These are phyloP conservation scores for Bombus superbus DNA, from an alignment of 1,140 invertebrate genomes.

Conservation along the genomic window DNA sequence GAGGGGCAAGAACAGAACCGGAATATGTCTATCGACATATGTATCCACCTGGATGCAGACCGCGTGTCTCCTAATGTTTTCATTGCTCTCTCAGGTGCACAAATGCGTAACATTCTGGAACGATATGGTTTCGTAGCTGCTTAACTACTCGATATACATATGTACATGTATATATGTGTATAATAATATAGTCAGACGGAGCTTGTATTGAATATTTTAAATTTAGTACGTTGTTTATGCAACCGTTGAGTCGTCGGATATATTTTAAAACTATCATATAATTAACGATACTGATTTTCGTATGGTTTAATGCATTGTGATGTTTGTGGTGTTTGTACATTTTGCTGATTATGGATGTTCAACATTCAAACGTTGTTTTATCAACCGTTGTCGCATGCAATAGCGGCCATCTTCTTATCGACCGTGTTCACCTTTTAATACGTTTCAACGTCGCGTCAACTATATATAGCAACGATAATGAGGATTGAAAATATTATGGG, in stretches of 20 bases:
- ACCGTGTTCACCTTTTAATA: no score
- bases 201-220: not conserved
- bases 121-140: not conserved
- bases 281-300: not conserved
- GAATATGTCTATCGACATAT: not conserved
- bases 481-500: no score
- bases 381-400: not conserved
- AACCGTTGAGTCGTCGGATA: not conserved
- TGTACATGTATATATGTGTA: not conserved
- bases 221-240: slow-evolving; percentile 3
- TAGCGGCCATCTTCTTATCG: not conserved
- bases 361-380: not conserved
- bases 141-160: not conserved
- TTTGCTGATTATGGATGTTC: no score
- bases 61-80: not conserved
- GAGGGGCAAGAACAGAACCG: not conserved
- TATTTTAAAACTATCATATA: slow-evolving; percentile 31
- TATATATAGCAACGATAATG: not conserved
- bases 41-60: not conserved
- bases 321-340: not conserved
- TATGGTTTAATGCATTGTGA: not conserved
- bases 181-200: not conserved
- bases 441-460: not conserved
- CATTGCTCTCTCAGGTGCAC: not conserved
- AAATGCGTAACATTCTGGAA: not conserved